phyloP scores from a whole-genome alignment of 2,797 vertebrate species.

The Microchirus variegatus region DNA sequence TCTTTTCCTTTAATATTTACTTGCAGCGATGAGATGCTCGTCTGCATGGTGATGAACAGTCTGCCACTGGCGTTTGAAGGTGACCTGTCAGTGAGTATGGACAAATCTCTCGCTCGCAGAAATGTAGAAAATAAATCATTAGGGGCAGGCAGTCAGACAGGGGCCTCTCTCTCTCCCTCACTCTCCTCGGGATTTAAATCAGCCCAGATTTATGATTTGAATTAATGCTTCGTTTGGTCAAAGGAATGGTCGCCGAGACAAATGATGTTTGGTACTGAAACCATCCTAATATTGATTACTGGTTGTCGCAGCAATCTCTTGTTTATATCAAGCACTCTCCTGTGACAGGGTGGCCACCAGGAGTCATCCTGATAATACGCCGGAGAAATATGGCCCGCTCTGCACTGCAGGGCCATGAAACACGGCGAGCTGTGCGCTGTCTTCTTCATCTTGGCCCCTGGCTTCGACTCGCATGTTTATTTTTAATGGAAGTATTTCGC shows the following conservation, averaged over 20 bases:
- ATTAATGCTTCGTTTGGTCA: conserved; percentile 99
- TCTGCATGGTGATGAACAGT: conserved; percentile 99
- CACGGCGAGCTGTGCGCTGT: conserved; percentile 64
- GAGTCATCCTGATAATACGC: conserved; percentile 94
- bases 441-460: conserved; percentile 48
- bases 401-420: conserved; percentile 66
- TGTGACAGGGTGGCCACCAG: conserved; percentile 98
- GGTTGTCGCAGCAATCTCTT: conserved; percentile 99
- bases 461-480: conserved; percentile 46
- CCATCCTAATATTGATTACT: conserved; percentile 99
- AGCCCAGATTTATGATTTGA: conserved; percentile 99
- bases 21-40: conserved; percentile 99
- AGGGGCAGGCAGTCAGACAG: conserved; percentile 92
- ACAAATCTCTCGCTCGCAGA: conserved; percentile 99
- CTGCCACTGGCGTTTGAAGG: conserved; percentile 99
- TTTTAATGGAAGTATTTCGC: conserved; percentile 55
- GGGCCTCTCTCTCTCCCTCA: conserved; percentile 69
- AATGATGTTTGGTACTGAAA: conserved; percentile 99
- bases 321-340: conserved; percentile 99
- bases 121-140: conserved; percentile 99
- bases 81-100: conserved; percentile 99
- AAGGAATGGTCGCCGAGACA: conserved; percentile 98
- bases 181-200: conserved; percentile 98
- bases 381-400: conserved; percentile 89
- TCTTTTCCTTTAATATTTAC: conserved; percentile 99